Conservation (phyloP, 2,888 invertebrate genomes). For the Brachynemurus nebulosus region DNA sequence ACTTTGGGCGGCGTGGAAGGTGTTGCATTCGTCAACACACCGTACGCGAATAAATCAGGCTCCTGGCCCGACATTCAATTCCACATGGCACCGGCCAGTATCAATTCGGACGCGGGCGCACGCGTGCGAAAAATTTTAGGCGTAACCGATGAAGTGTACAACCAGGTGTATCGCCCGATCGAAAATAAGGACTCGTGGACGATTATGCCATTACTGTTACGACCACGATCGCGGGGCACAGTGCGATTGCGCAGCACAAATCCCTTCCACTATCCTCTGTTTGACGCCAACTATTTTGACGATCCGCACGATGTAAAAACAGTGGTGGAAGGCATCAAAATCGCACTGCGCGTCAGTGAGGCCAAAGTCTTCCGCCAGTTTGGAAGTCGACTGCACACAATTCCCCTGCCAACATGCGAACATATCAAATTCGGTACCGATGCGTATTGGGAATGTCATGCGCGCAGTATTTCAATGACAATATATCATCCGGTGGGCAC, state of each 20-base stretch:
- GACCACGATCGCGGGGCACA: constrained; percentile 68
- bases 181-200: constrained; percentile 68
- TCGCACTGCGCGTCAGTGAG: constrained; percentile 56
- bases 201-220: constrained; percentile 67
- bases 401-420: constrained; percentile 66
- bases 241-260: constrained; percentile 62
- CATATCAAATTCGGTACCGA: constrained; percentile 60
- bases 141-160: constrained; percentile 64
- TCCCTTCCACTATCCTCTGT: constrained; percentile 75
- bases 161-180: constrained; percentile 67
- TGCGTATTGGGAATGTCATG: constrained; percentile 76
- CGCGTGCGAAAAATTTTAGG: constrained; percentile 65
- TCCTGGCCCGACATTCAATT: constrained; percentile 83
- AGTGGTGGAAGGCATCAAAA: constrained; percentile 72
- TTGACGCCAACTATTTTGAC: constrained; percentile 86
- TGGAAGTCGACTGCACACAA: constrained; percentile 58
- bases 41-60: constrained; percentile 60
- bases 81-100: constrained; percentile 84
- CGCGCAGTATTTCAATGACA: constrained; percentile 75
- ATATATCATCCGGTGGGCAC: constrained; percentile 84
- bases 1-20: constrained; percentile 79
- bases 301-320: constrained; percentile 63
- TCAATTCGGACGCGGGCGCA: constrained; percentile 64
- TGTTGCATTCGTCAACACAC: constrained; percentile 74
- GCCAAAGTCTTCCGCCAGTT: constrained; percentile 69